Base-by-base conservation (phyloP, 2,113 vertebrate species). In the Pseudolaguvia tuberculata region DNA sequence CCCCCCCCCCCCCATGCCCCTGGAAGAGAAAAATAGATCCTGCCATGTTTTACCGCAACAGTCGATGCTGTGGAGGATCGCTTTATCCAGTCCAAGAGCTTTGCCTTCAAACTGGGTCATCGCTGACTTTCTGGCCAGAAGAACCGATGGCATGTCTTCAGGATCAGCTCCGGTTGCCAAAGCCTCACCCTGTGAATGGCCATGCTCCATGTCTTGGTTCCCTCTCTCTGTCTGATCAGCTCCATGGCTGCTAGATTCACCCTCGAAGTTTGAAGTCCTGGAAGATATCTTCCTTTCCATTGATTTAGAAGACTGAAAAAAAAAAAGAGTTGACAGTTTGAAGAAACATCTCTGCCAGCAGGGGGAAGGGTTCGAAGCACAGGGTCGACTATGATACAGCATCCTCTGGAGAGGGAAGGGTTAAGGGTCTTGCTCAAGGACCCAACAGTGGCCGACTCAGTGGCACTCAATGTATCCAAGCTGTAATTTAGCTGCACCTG, bases 11-110 rank as follows among this genome's bases (percentile, higher is more conserved):
- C n/a, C n/a, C n/a, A n/a, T n/a, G n/a, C n/a, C n/a, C n/a, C n/a
- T n/a, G n/a, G n/a, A n/a, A n/a, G n/a, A n/a, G n/a, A n/a, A n/a
- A n/a, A n/a, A n/a, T n/a, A n/a, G n/a, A n/a, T 18, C 0, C 12
- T 7, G 15, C 1, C 8, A 15, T 74, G 39, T 12, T 91, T 93
- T 91, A 95, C 97, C 93, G 27, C 96, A 99, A 86, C 94, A 97
- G 89, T 99, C 96, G 18, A 99, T 98, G 83, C 97, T 99, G 21
- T 99, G 95, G 78, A 99, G 92, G 81, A 99, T 93, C 72, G 96
- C 96, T 86, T 99, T 99, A 84, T 99, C 96, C 82, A 99, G 87
- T 29, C 95, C 96, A 63, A 99, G 85, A 2, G 96, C 96, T 90
- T 98, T 98, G 79, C 96, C 94, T 86, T 99, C 97, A 86, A 99